A percentile compares a stretch with the other conserved stretches of the same genome.
These are phyloP conservation scores for Sebastes iracundus DNA, from an alignment of 2,797 vertebrate genomes.

Conservation along the genomic window DNA sequence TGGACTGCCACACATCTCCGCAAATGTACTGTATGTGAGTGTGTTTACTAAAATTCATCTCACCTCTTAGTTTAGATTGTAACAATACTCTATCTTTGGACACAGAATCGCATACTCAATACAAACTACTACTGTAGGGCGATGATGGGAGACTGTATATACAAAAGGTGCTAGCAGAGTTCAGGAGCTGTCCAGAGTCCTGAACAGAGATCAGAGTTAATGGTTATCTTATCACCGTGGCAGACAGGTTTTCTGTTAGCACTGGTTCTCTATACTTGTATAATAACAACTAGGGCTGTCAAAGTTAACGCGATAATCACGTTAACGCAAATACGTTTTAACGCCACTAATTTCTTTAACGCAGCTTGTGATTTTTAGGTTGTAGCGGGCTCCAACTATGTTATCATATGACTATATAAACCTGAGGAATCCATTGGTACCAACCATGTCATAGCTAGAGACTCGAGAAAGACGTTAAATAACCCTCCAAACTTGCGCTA, in stretches of 20 bases:
- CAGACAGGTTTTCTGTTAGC: neutral
- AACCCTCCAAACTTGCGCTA: no score
- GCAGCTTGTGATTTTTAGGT: no score
- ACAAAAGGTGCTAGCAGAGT: neutral
- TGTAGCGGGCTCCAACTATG: no score
- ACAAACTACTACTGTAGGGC: no score
- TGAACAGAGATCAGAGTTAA: neutral
- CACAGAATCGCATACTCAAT: no score
- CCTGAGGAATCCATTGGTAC: no score
- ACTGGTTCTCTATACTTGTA: neutral
- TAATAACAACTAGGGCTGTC: neutral
- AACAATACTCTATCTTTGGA: neutral
- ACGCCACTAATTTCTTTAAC: no score
- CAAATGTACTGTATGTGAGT: neutral
- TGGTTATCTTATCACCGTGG: neutral
- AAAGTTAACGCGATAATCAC: no score
- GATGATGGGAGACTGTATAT: neutral
- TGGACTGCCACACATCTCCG: neutral
- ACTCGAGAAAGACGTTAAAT: rapidly evolving
- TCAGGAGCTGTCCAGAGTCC: constrained; percentile 43
- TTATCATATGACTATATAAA: no score
- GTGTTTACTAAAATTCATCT: neutral
- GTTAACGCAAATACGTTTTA: no score
- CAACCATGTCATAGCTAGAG: no score
- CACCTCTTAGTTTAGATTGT: neutral